A percentile compares a stretch with the other conserved stretches of the same genome.
These are phyloP conservation scores for Tipula confusa DNA, from an alignment of 2,888 invertebrate species.

Conservation along the genomic window DNA sequence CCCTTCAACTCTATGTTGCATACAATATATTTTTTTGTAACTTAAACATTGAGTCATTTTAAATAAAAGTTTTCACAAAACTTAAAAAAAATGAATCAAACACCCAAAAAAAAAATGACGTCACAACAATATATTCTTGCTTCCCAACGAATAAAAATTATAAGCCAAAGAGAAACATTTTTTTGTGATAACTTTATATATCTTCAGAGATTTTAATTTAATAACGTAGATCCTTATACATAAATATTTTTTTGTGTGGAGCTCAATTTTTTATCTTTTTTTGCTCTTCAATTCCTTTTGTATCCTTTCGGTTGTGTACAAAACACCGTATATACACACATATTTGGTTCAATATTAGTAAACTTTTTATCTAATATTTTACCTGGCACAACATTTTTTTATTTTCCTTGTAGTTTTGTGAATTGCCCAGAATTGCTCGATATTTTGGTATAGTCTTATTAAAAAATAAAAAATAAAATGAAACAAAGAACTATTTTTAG, in stretches of 20 bases:
- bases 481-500: not conserved
- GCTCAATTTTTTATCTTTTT: not conserved
- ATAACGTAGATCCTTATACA: not conserved
- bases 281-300: not conserved
- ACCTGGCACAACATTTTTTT: not conserved
- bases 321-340: not conserved
- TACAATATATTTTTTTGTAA: no score
- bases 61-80: no score
- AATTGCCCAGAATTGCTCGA: not conserved
- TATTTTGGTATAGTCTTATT: conserved; percentile 3
- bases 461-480: not conserved
- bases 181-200: not conserved
- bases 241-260: not conserved
- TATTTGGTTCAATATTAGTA: not conserved
- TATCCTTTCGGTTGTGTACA: not conserved
- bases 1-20: no score
- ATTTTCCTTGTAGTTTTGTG: not conserved
- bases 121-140: not conserved
- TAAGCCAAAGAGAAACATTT: not conserved
- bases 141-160: not conserved
- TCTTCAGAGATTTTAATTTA: conserved; percentile 25
- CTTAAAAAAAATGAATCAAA: no score
- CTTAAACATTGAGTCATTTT: no score
- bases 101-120: no score
- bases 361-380: not conserved